A percentile compares a stretch with the other conserved stretches of the same genome.
These are phyloP conservation scores for Strigamia maritima DNA, from an alignment of 2,888 invertebrate genomes.

Conservation along the genomic window DNA sequence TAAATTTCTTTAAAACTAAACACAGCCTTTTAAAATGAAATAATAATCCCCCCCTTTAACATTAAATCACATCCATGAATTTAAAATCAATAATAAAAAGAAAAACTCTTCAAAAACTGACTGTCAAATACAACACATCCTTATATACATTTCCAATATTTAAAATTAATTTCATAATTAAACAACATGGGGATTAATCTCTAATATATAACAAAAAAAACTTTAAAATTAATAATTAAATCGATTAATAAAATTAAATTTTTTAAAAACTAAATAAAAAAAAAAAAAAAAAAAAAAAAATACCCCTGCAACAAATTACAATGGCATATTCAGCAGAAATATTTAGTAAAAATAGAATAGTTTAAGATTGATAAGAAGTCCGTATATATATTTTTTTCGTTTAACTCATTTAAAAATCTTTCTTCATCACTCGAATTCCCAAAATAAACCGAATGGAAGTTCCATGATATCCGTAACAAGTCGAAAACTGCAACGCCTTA, in stretches of 20 bases:
- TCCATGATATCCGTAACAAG: not conserved
- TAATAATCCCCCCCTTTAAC: not conserved
- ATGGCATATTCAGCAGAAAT: not conserved
- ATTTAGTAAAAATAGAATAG: constrained; percentile 4
- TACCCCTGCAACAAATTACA: not conserved
- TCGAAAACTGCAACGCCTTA: not conserved
- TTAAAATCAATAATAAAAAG: not conserved
- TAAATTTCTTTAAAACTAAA: not conserved
- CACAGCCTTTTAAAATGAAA: not conserved
- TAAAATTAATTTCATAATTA: not conserved
- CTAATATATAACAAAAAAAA: not conserved
- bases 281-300: not conserved
- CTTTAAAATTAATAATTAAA: not conserved
- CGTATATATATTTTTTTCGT: not conserved
- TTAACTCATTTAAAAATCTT: not conserved
- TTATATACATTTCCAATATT: not conserved
- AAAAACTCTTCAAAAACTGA: not conserved
- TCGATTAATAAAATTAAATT: not conserved
- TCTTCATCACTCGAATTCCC: not conserved
- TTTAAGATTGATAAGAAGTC: not conserved
- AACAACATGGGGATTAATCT: constrained; percentile 4
- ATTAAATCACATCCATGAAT: not conserved
- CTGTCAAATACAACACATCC: constrained; percentile 4
- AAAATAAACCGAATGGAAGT: not conserved
- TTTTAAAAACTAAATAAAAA: not conserved